Base-by-base conservation (phyloP, 2,113 vertebrate genomes). In the Syngnathus typhle region DNA sequence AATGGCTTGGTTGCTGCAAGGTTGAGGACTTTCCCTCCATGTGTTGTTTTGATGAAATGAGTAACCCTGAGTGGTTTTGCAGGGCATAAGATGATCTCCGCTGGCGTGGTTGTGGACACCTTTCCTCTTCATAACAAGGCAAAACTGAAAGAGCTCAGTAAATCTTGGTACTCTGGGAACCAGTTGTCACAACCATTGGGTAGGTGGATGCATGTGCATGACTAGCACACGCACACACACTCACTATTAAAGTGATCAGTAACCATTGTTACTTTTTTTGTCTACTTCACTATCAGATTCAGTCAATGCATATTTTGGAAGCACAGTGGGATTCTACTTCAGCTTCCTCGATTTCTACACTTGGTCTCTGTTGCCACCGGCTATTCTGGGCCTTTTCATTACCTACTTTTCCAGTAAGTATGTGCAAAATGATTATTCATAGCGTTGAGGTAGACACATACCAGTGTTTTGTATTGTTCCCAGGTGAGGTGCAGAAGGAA, bases 291-390 rank as follows among this genome's bases (percentile, higher is more conserved):
- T 44, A 11, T 32, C 88, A 93, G 92, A 93, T 74, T 72, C 72
- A 21, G 85, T 93, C 68, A 91, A 91, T 1, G 70, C 60, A 1
- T 93, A 93, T 62, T 93, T 93, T 47, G 92, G 92, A 23, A 86
- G 81, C 47, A 66, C 88, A 1, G 72, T 93, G 18, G 92, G 82
- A 0, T 91, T 92, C 66, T 93, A 93, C 87, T 93, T 93, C 85
- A 90, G 91, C 73, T 93, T 93, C 69, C 85, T 93, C 2, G 92
- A 91, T 75, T 93, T 91, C 85, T 93, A 93, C 89, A 93, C 92
- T 19, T 88, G 89, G 87, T 90, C 91, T 36, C 81, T 93, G 69
- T 76, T 92, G 15, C 90, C 89, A 12, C 90, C 90, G 3, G 91
- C 91, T 0, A 10, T 91, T 2, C 68, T 93, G 56, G 92, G 91